phyloP scores from a whole-genome alignment of 2,797 vertebrate species.

The Pseudotriccus pelzelni region DNA sequence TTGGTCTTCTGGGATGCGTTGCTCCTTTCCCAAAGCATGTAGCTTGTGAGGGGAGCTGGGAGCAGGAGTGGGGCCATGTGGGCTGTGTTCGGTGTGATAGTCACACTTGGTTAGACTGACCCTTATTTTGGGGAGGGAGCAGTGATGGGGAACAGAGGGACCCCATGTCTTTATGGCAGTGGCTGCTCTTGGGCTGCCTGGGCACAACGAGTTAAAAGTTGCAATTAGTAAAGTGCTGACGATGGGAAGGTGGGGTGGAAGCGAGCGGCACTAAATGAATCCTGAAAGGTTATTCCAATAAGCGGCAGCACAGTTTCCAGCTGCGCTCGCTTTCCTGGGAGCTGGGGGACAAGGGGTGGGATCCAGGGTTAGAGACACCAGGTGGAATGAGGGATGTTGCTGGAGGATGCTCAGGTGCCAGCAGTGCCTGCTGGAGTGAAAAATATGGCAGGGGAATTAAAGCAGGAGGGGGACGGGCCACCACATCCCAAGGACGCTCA shows the following conservation, averaged over 20 bases:
- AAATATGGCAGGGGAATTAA: not conserved
- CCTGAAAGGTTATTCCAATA: slow-evolving; percentile 59
- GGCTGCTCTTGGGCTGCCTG: not conserved
- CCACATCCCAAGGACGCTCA: not conserved
- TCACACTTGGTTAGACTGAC: not conserved
- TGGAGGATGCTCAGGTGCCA: not conserved
- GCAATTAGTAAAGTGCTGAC: slow-evolving; percentile 45
- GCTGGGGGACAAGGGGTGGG: not conserved
- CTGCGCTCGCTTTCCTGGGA: not conserved
- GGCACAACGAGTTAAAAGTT: not conserved
- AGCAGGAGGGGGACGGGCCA: not conserved
- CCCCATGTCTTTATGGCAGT: not conserved
- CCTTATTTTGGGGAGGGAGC: not conserved
- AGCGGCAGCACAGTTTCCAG: slow-evolving; percentile 6
- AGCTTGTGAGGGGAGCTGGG: not conserved
- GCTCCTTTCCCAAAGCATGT: not conserved
- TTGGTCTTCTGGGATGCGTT: not conserved
- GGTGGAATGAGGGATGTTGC: not conserved
- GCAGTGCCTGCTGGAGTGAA: not conserved
- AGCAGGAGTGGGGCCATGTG: accelerated
- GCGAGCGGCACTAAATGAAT: slow-evolving; percentile 36
- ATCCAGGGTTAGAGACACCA: not conserved
- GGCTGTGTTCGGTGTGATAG: accelerated
- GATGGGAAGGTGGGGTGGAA: slow-evolving; percentile 13
- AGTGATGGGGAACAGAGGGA: not conserved